Evolutionary conservation across 2,888 invertebrate genomes (phyloP), one percentile per base, ranked within the genome.

Genomic region (Drosophila suboccidentalis): DNA sequence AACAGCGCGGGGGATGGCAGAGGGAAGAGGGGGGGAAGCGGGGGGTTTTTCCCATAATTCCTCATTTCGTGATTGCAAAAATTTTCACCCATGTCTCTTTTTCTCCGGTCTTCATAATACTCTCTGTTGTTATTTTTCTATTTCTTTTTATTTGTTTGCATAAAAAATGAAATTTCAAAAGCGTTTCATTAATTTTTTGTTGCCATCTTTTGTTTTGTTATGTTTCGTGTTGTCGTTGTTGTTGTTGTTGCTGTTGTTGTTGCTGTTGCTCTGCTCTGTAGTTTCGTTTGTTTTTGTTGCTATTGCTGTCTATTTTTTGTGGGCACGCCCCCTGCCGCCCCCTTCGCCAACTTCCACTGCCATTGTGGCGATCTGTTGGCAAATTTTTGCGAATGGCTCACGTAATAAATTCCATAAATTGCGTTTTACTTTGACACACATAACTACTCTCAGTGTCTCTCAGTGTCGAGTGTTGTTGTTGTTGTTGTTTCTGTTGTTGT

Each of bases 351-450:
- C 29, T 1, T 29, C 38, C 10, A 10, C 43, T 9, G 15, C 43
- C 57, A 46, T 55, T 46, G 64, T 51, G 32, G 57, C 62, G 69
- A 47, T 50, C 60, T 70, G 58, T 62, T 75, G 75, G 62, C 64
- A 63, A 78, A 75, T 72, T 81, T 81, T 82, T 53, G 84, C 87
- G 77, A 87, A 77, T 82, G 78, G 80, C 74, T 85, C 86, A 87
- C 84, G 84, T 87, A 85, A 85, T 85, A 85, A 85, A 87, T 82
- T 82, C 82, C 82, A 85, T 78, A 85, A 85, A 87, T 85, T 85
- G 84, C 87, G 84, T 85, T 87, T 87, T 85, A 85, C 86, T 85
- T 85, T 85, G 84, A 87, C 87, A 85, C 76, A 85, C 82, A 87
- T 85, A 76, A 77, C 80, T 51, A 60, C 69, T 57, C 50, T 68